phyloP scores from a whole-genome alignment of 2,797 vertebrate genomes.

The Pipistrellus pygmaeus region DNA sequence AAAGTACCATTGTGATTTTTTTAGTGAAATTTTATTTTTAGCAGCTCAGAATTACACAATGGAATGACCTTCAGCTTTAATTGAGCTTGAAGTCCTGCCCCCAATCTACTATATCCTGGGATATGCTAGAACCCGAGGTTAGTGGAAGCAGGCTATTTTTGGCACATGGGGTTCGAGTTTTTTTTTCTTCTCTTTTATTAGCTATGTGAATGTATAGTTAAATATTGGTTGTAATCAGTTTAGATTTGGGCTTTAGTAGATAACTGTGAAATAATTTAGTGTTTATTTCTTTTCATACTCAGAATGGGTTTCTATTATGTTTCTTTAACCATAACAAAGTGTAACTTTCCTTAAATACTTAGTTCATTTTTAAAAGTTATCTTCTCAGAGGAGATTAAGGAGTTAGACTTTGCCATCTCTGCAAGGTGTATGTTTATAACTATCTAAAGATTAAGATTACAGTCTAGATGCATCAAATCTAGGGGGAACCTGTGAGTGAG shows the following conservation, averaged over 20 bases:
- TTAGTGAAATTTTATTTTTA: neutral
- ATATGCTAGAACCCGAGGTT: neutral
- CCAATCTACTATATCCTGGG: rapidly evolving
- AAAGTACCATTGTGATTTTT: neutral
- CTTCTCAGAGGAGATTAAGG: neutral
- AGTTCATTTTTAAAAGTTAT: slow-evolving; percentile 22
- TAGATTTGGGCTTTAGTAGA: neutral
- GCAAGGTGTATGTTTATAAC: neutral
- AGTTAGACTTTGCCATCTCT: neutral
- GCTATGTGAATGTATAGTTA: neutral
- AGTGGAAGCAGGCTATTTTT: neutral
- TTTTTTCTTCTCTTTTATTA: neutral
- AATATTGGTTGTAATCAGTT: neutral
- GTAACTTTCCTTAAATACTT: neutral
- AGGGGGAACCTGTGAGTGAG: neutral
- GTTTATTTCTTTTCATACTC: neutral
- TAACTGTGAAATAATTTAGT: slow-evolving; percentile 11
- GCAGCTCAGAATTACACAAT: neutral
- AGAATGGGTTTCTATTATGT: neutral
- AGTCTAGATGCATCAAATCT: neutral
- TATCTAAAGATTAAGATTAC: neutral
- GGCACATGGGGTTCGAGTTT: neutral
- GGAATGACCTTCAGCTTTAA: neutral
- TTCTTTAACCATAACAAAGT: neutral
- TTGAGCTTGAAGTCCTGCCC: neutral